Evolutionary conservation across 2,888 invertebrate genomes (phyloP).

Genomic region (Tricholauxania praeusta): DNA sequence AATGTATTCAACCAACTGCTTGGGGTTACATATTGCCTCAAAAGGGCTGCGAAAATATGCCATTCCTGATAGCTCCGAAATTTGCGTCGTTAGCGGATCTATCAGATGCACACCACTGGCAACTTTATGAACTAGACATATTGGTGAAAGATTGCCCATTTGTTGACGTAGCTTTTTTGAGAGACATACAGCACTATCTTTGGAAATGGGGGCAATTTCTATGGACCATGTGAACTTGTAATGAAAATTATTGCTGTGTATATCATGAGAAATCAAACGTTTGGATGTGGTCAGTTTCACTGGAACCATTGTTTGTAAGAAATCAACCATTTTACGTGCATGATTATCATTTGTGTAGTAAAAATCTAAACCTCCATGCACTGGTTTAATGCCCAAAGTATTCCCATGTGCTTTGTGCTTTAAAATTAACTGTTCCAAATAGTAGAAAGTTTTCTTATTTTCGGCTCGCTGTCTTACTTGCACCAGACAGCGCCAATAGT

Average conservation of each 20-base stretch:
- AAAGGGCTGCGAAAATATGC: conserved; percentile 91
- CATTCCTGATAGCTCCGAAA: conserved; percentile 84
- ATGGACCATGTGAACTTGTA: conserved; percentile 96
- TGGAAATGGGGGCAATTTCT: conserved; percentile 96
- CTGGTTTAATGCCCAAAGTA: conserved; percentile 88
- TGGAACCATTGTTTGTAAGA: conserved; percentile 88
- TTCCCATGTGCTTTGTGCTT: conserved; percentile 94
- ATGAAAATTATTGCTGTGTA: conserved; percentile 95
- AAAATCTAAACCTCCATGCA: conserved; percentile 93
- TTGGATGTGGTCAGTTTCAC: conserved; percentile 91
- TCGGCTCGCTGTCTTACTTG: conserved; percentile 89
- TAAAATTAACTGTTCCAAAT: conserved; percentile 95
- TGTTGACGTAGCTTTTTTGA: conserved; percentile 87
- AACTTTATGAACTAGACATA: conserved; percentile 90
- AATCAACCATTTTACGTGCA: conserved; percentile 96
- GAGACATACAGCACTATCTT: conserved; percentile 92
- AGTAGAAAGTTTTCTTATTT: conserved; percentile 97
- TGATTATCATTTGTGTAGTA: conserved; percentile 90
- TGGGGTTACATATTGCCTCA: conserved; percentile 87
- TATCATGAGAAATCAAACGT: conserved; percentile 96
- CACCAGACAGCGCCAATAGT: conserved; percentile 95
- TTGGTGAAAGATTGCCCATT: conserved; percentile 86
- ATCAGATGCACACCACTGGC: conserved; percentile 93
- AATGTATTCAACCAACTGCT: conserved; percentile 90
- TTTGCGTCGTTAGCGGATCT: conserved; percentile 91